A percentile compares a stretch with the other conserved stretches of the same genome.
Evolutionary conservation across 2,113 vertebrate genomes (phyloP).

Genomic region (human (Homo sapiens)): DNA sequence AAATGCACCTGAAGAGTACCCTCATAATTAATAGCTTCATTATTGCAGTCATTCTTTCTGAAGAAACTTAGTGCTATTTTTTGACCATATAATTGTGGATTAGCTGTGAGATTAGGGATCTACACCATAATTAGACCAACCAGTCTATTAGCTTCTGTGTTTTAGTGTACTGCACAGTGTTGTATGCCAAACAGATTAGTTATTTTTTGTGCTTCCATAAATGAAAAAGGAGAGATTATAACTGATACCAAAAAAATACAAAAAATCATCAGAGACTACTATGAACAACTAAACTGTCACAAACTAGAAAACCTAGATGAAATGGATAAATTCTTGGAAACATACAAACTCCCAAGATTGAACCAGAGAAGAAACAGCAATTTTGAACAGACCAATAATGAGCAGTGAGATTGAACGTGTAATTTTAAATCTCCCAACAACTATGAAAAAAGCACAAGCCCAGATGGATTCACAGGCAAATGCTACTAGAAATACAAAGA

Average conservation of each 20-base stretch:
- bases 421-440: neutral
- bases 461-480: neutral
- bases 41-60: neutral
- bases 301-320: neutral
- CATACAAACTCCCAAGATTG: neutral
- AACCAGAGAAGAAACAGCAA: neutral
- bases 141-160: neutral
- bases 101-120: neutral
- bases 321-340: neutral
- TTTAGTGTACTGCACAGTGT: neutral
- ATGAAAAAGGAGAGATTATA: neutral
- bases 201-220: neutral
- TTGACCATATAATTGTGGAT: neutral
- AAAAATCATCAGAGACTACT: neutral
- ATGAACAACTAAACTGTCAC: neutral
- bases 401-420: neutral
- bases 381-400: neutral
- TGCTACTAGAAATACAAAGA: neutral
- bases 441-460: neutral
- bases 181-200: neutral
- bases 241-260: neutral
- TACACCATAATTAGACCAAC: neutral
- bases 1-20: neutral
- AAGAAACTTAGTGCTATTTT: neutral
- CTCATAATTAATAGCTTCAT: neutral